A percentile compares a stretch with the other conserved stretches of the same genome.
Evolutionary conservation across 2,797 vertebrate species (phyloP).

Genomic region (Psittacula derbiana): DNA sequence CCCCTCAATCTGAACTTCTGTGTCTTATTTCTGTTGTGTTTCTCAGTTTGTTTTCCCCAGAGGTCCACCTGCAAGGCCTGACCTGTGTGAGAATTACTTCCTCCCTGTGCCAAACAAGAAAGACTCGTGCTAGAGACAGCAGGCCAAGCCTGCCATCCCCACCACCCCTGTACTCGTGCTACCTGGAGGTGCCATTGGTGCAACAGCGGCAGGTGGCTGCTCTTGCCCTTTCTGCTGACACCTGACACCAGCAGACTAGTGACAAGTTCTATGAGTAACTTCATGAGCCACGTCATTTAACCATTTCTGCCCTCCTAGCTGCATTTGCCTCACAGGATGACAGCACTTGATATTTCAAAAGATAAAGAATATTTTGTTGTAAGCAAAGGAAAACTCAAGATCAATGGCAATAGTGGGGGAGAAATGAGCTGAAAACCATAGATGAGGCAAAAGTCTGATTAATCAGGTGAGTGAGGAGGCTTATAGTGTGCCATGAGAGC

Average conservation of each 20-base stretch:
- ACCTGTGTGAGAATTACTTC: not conserved
- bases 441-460: not conserved
- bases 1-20: not conserved
- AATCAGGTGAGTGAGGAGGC: not conserved
- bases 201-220: not conserved
- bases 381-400: conserved; percentile 7
- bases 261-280: not conserved
- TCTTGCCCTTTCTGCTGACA: not conserved
- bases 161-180: fast-evolving
- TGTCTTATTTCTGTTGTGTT: not conserved
- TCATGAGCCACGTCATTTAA: not conserved
- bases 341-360: not conserved
- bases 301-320: not conserved
- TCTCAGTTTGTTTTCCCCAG: not conserved
- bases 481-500: not conserved
- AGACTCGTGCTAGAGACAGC: not conserved
- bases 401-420: not conserved
- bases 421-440: not conserved
- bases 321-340: not conserved
- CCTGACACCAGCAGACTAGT: not conserved
- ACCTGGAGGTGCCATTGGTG: not conserved
- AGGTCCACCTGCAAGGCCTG: not conserved
- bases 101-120: not conserved
- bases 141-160: not conserved
- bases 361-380: conserved; percentile 3